Percentiles rank a stretch among this genome's conserved stretches.
These are phyloP conservation scores for Sipha maydis DNA, from an alignment of 2,888 invertebrate species.

Conservation along the genomic window DNA sequence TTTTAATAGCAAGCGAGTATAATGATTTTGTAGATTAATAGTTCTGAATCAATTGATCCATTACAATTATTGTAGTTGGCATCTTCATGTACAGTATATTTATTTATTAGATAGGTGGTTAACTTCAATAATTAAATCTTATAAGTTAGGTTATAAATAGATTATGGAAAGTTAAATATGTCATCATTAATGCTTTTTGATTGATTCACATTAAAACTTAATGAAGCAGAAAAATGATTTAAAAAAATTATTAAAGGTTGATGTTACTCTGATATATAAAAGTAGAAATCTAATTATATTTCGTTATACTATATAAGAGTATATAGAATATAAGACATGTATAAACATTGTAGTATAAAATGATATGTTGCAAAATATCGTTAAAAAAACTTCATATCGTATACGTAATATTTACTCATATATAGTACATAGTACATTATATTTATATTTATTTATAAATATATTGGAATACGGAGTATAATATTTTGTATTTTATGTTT, in stretches of 20 bases:
- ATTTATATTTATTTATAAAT: neutral
- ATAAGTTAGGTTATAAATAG: too few species aligned
- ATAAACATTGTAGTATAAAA: slow-evolving; percentile 39
- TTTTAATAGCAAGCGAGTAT: too few species aligned
- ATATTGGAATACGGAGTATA: neutral
- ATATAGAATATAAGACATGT: neutral
- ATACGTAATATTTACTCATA: slow-evolving; percentile 34
- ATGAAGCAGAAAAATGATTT: neutral
- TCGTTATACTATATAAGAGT: slow-evolving; percentile 8
- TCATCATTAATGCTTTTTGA: too few species aligned
- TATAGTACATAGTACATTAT: neutral
- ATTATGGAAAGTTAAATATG: too few species aligned
- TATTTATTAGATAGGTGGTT: too few species aligned
- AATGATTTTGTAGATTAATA: too few species aligned
- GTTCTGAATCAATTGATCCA: too few species aligned
- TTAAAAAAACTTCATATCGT: slow-evolving; percentile 34
- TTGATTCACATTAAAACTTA: too few species aligned
- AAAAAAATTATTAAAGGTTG: neutral
- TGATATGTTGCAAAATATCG: slow-evolving; percentile 33
- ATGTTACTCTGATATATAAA: slow-evolving; percentile 7
- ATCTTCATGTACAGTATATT: too few species aligned
- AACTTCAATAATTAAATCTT: too few species aligned
- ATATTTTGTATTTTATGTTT: neutral
- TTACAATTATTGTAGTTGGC: too few species aligned
- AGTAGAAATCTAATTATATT: slow-evolving; percentile 51